Evolutionary conservation across 2,888 invertebrate genomes (phyloP).

Genomic region (Euphydryas editha): DNA sequence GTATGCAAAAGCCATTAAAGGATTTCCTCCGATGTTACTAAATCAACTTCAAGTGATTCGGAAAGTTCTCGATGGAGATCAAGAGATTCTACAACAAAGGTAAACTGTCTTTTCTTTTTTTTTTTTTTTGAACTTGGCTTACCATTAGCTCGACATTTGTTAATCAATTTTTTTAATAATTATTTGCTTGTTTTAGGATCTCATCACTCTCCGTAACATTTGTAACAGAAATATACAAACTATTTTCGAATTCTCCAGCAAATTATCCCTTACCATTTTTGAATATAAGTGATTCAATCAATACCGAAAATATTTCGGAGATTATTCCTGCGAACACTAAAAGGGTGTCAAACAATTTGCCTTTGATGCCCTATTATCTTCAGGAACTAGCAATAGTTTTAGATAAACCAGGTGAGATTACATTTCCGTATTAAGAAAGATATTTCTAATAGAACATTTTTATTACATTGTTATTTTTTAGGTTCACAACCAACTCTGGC

Average conservation of each 20-base stretch:
- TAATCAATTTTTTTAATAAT: not conserved
- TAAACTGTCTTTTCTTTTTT: slow-evolving; percentile 43
- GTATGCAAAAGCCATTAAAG: slow-evolving; percentile 50
- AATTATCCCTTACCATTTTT: slow-evolving; percentile 63
- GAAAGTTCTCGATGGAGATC: slow-evolving; percentile 48
- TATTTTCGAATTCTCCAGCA: slow-evolving; percentile 61
- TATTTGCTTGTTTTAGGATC: slow-evolving; percentile 52
- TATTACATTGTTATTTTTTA: slow-evolving; percentile 38
- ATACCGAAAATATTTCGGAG: slow-evolving; percentile 50
- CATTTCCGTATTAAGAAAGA: not conserved
- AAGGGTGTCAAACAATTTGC: slow-evolving; percentile 62
- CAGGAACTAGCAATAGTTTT: slow-evolving; percentile 62
- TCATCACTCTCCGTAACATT: slow-evolving; percentile 63
- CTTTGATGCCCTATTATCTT: slow-evolving; percentile 67
- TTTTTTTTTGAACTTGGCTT: not conserved
- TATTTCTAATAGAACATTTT: not conserved
- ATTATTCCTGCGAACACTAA: slow-evolving; percentile 58
- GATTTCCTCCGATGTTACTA: slow-evolving; percentile 60
- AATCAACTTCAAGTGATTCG: slow-evolving; percentile 59
- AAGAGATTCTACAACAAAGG: slow-evolving; percentile 51
- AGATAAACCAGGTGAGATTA: slow-evolving; percentile 51
- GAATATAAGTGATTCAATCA: slow-evolving; percentile 41
- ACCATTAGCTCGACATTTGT: not conserved
- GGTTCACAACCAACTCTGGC: slow-evolving; percentile 59
- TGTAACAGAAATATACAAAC: slow-evolving; percentile 70